A percentile compares a stretch with the other conserved stretches of the same genome.
Conservation (phyloP, 2,113 vertebrate species). For the Percopsis transmontana region DNA sequence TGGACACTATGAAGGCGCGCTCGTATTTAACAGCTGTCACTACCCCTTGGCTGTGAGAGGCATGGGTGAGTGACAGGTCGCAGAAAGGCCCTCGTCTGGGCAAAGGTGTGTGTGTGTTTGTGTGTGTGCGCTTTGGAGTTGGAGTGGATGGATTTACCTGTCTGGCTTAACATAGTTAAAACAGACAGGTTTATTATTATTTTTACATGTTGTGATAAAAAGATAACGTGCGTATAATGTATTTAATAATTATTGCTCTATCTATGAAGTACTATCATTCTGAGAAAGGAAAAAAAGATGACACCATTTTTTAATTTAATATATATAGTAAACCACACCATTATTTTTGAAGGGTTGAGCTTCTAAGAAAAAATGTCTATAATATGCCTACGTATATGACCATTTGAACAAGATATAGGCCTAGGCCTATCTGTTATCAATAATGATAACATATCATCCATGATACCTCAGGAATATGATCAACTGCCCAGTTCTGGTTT, state of each 20-base stretch:
- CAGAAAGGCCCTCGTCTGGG: constrained; percentile 17
- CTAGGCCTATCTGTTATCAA: constrained; percentile 25
- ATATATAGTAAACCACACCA: too few relatives aligned
- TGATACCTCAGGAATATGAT: constrained; percentile 38
- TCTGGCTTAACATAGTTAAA: too few relatives aligned
- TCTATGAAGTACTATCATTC: too few relatives aligned
- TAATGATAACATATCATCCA: constrained; percentile 36
- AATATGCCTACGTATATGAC: neutral
- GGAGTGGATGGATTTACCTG: too few relatives aligned
- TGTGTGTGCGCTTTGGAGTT: neutral
- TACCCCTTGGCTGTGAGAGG: constrained; percentile 63
- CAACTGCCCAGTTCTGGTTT: constrained; percentile 31
- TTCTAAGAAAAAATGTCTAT: neutral
- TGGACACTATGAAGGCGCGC: constrained; percentile 47
- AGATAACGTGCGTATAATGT: too few relatives aligned
- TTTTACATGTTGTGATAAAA: too few relatives aligned
- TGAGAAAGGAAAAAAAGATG: too few relatives aligned
- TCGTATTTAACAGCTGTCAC: constrained; percentile 74
- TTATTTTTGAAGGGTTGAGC: too few relatives aligned
- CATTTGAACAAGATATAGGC: constrained; percentile 17
- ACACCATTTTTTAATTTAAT: too few relatives aligned
- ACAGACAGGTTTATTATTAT: too few relatives aligned
- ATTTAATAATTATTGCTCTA: too few relatives aligned
- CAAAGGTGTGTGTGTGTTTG: neutral
- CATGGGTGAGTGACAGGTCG: constrained; percentile 70